Base-by-base conservation (phyloP, 1,140 invertebrate species). In the Drosophila erecta region DNA sequence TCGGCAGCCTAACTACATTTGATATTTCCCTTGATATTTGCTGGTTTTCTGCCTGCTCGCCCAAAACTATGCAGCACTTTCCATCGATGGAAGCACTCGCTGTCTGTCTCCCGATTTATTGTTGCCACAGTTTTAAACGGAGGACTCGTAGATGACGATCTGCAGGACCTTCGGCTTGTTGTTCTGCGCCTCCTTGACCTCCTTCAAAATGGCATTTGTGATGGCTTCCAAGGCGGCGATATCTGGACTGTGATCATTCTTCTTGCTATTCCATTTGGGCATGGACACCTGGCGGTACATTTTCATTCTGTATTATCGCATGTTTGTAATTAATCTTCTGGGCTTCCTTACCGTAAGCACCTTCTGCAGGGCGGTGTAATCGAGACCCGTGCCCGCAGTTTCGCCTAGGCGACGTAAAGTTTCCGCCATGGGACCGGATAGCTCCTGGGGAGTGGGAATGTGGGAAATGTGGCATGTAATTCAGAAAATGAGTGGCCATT, bases 121-220 rank as follows among this genome's bases (percentile, higher is more conserved):
- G 27, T 53, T 38, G 40, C 24, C 1, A 10, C 15, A 11, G 38
- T 2, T 30, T 14, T 14, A 22, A 4, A 96, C 95, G 2, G 95
- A 96, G 40, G 95, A 95, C 91, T 97, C 96, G 90, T 97, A 97
- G 90, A 97, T 96, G 61, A 97, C 95, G 61, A 97, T 96, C 92
- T 97, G 96, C n/a, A 97, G 93, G 6, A 97, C 94, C 81, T 95
- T 94, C 73, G 93, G 93, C 81, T 93, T 93, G 54, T 85, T 91
- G 33, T 89, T 90, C 76, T 91, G 92, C 53, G 90, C 92, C 66
- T 86, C 91, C 41, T 93, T 93, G 14, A 93, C 92, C 17, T 94
- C 94, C 20, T 93, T 93, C 2, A 95, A 93, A 41, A 96, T 95
- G 69, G 95, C 95, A 55, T 95, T 93, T 12, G 96, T 94, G 24